These are phyloP conservation scores for Dipodomys merriami DNA, from an alignment of 2,113 vertebrate species.

Conservation along the genomic window DNA sequence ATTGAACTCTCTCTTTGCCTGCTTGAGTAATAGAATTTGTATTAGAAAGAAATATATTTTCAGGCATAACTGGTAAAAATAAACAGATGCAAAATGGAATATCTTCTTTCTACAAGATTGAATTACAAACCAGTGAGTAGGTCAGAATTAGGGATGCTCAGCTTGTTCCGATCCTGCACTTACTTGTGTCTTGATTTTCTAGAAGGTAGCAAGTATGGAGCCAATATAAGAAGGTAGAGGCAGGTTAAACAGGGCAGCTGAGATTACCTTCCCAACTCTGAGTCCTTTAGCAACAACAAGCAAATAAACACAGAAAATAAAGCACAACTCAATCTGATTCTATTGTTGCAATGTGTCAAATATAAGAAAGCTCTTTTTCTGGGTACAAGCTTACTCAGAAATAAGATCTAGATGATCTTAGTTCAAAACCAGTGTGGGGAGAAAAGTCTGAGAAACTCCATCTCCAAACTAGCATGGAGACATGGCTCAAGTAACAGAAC, in stretches of 20 bases:
- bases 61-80: slow-evolving; percentile 22
- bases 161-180: background rate
- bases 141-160: background rate
- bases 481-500: no score
- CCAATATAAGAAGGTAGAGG: background rate
- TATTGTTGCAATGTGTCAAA: background rate
- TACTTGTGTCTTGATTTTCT: background rate
- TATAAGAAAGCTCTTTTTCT: background rate
- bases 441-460: no score
- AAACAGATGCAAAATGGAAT: slow-evolving; percentile 41
- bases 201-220: background rate
- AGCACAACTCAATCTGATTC: background rate
- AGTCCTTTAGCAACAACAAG: background rate
- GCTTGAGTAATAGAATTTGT: background rate
- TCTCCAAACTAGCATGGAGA: no score
- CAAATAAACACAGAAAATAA: no score
- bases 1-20: slow-evolving; percentile 5
- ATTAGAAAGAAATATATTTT: slow-evolving; percentile 31
- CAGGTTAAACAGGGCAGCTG: background rate
- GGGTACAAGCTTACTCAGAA: no score
- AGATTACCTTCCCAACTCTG: background rate
- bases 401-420: no score
- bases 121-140: background rate
- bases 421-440: no score
- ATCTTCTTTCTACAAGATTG: slow-evolving; percentile 4